Conservation (phyloP, 2,888 invertebrate genomes). For the Euplagia quadripunctaria region DNA sequence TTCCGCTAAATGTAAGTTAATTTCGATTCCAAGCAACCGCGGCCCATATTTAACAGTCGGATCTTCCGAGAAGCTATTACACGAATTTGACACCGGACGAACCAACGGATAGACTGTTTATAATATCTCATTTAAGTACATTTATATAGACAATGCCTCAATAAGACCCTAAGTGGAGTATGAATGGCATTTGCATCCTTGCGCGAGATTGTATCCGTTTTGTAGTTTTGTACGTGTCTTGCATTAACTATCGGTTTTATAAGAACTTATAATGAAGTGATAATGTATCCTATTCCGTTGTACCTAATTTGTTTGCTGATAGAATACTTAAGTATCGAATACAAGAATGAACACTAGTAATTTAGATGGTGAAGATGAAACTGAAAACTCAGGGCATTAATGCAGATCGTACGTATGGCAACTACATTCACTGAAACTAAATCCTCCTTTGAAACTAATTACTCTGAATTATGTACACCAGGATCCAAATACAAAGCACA, state of each 20-base stretch:
- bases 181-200: slow-evolving; percentile 56
- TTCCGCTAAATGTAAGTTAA: slow-evolving; percentile 23
- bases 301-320: slow-evolving; percentile 19
- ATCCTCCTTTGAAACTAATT: no score
- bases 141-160: slow-evolving; percentile 69
- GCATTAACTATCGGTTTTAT: slow-evolving; percentile 25
- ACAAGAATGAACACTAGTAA: neutral
- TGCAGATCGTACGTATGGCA: no score
- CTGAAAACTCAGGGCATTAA: neutral
- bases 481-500: neutral
- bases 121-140: slow-evolving; percentile 44
- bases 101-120: slow-evolving; percentile 49
- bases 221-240: slow-evolving; percentile 33
- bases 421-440: no score
- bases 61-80: slow-evolving; percentile 68
- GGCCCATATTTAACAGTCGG: slow-evolving; percentile 48
- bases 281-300: slow-evolving; percentile 8
- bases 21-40: slow-evolving; percentile 50
- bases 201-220: slow-evolving; percentile 44
- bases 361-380: neutral
- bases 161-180: slow-evolving; percentile 54
- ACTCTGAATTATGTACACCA: neutral
- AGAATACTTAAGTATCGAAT: slow-evolving; percentile 20
- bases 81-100: slow-evolving; percentile 71
- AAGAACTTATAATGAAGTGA: slow-evolving; percentile 12